Conservation (phyloP, 2,113 vertebrate species). For the Dasyprocta punctata region DNA sequence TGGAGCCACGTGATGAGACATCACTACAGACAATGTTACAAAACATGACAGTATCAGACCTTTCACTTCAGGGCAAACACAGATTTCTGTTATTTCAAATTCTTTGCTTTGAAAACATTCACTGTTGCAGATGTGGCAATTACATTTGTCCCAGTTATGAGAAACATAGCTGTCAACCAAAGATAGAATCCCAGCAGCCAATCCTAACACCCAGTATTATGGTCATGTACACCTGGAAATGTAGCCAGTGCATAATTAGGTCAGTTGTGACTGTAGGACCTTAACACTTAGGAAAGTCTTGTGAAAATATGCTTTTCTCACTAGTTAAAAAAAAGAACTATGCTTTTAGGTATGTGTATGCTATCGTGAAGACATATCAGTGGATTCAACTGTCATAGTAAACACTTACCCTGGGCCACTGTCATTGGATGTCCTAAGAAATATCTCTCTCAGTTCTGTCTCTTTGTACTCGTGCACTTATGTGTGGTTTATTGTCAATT, state of each 20-base stretch:
- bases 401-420: not conserved
- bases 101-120: not conserved
- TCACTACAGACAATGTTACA: accelerated
- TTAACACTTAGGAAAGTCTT: not conserved
- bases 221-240: not conserved
- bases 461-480: not conserved
- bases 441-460: not conserved
- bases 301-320: not conserved
- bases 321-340: not conserved
- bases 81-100: not conserved
- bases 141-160: not conserved
- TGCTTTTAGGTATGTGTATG: no score
- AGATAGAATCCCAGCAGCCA: not conserved
- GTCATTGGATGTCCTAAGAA: not conserved
- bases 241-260: not conserved
- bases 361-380: no score
- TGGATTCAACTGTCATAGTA: not conserved
- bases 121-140: not conserved
- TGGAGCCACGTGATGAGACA: not conserved
- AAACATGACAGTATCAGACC: not conserved
- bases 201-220: not conserved
- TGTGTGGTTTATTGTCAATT: not conserved
- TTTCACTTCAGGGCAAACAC: not conserved
- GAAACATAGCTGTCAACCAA: not conserved
- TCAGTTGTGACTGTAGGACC: not conserved